Evolutionary conservation across 2,888 invertebrate genomes (phyloP), one percentile per base, ranked within the genome.

Genomic region (Caenorhabditis virilis): DNA sequence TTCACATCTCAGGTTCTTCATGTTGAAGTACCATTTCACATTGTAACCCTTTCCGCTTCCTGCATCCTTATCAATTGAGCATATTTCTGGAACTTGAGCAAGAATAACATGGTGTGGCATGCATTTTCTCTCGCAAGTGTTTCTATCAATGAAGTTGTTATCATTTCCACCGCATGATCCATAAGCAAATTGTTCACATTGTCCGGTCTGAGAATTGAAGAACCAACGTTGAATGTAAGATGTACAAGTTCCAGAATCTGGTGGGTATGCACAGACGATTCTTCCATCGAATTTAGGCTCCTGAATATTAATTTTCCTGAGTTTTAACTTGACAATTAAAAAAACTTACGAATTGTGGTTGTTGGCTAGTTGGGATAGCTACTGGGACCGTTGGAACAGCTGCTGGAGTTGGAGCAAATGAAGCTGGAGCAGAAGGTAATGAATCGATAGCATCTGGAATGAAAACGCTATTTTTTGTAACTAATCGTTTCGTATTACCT

Each of bases 21-120:
- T 72, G 74, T 82, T 80, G 76, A 79, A 82, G 71, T 78, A 81
- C 78, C 74, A 82, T 46, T 78, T 77, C 36, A 76, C 69, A 51
- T 78, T 66, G 71, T 82, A 82, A 30, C 78, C 82, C 53, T 68
- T 69, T 52, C 82, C 80, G 27, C 50, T 59, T 47, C 82, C 82
- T 26, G 74, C 55, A 53, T 78, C 76, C 54, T 72, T 78, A 11
- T 73, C 74, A 41, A 56, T 69, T 22, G 74, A 62, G 68, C 82
- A 82, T 7, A 72, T 68, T 39, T 74, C 74, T 2, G 80, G 82
- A 6, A 80, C 68, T 47, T 74, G 68, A 23, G 72, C 61, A 7
- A 65, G 52, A 38, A 74, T 54, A 15, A 66, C 46, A 26, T 59
- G 58, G 16, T 65, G 58, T 59, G 62, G 57, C 62, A 70, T 69